These are phyloP conservation scores for Coenobita brevimanus DNA, from an alignment of 1,140 invertebrate genomes.

Conservation along the genomic window DNA sequence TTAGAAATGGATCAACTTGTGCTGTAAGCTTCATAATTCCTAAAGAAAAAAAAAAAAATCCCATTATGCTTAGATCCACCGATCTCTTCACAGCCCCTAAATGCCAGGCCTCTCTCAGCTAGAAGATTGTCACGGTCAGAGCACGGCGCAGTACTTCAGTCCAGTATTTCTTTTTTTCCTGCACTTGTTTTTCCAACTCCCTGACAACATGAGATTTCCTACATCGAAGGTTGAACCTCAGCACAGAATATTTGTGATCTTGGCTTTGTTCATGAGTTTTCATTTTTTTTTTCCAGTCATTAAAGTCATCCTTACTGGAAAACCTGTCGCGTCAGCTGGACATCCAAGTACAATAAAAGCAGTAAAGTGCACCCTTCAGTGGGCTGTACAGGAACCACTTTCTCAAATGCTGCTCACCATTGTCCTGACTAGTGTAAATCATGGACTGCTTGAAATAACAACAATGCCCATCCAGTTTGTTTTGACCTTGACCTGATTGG, in stretches of 20 bases:
- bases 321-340: no score
- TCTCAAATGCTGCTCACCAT: no score
- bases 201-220: background rate
- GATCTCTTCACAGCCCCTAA: background rate
- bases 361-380: no score
- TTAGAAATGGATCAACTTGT: slow-evolving; percentile 30
- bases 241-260: no score
- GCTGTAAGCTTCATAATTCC: slow-evolving; percentile 14
- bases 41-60: background rate
- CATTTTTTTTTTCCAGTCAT: no score
- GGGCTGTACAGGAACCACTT: slow-evolving; percentile 3
- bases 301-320: no score
- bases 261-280: no score
- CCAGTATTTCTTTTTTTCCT: background rate
- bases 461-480: background rate
- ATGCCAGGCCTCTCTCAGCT: no score
- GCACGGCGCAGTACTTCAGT: background rate
- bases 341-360: no score
- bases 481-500: background rate
- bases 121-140: background rate
- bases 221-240: slow-evolving; percentile 1
- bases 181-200: slow-evolving; percentile 7
- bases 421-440: background rate
- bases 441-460: background rate
- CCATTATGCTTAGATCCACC: slow-evolving; percentile 13